These are phyloP conservation scores for Teleogryllus occipitalis DNA, from an alignment of 1,140 invertebrate genomes.

Conservation along the genomic window DNA sequence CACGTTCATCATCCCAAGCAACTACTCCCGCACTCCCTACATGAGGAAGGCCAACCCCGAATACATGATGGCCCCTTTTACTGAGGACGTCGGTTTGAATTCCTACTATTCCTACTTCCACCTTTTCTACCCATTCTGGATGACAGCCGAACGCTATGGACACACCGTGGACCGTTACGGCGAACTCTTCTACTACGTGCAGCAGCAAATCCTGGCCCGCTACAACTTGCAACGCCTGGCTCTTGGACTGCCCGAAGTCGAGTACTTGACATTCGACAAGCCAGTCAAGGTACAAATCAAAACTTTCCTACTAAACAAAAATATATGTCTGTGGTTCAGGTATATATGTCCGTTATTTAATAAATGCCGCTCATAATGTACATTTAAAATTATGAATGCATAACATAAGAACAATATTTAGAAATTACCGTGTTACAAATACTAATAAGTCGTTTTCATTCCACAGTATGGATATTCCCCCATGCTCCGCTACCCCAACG, in stretches of 20 bases:
- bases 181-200: slow-evolving; percentile 48
- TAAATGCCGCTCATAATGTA: no score
- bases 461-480: slow-evolving; percentile 52
- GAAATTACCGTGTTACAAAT: background rate
- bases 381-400: background rate
- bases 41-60: slow-evolving; percentile 41
- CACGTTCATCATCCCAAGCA: slow-evolving; percentile 1
- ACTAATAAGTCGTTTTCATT: background rate
- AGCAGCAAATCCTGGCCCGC: slow-evolving; percentile 52
- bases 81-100: slow-evolving; percentile 63
- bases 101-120: slow-evolving; percentile 57
- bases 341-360: no score
- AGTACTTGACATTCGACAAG: slow-evolving; percentile 44
- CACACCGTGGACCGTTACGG: slow-evolving; percentile 47
- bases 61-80: slow-evolving; percentile 57
- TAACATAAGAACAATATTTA: background rate
- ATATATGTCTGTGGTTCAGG: no score
- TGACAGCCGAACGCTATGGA: slow-evolving; percentile 43
- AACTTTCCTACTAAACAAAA: background rate
- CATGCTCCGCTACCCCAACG: slow-evolving; percentile 54
- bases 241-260: slow-evolving; percentile 51
- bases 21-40: slow-evolving; percentile 37
- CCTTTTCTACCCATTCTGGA: slow-evolving; percentile 53
- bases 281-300: slow-evolving; percentile 32
- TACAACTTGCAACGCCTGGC: slow-evolving; percentile 61